Conservation (phyloP, 2,888 invertebrate genomes). For the Anorthoa munda region DNA sequence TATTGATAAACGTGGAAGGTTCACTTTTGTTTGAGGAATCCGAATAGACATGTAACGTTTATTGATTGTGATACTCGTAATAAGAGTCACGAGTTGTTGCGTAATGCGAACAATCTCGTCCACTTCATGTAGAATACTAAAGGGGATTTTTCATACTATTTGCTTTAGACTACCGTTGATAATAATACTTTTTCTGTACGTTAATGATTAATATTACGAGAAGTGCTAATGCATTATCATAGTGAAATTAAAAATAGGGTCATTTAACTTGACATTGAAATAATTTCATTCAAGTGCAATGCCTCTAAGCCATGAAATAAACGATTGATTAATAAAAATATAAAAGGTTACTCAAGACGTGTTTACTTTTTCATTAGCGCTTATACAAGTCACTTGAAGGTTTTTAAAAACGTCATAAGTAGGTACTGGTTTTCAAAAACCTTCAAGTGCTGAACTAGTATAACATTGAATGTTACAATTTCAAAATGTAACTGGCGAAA, state of each 20-base stretch:
- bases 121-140: slow-evolving; percentile 79
- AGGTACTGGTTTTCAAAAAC: too few relatives aligned
- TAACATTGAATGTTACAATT: slow-evolving; percentile 36
- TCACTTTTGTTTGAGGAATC: slow-evolving; percentile 68
- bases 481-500: background rate
- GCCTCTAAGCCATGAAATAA: slow-evolving; percentile 18
- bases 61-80: slow-evolving; percentile 78
- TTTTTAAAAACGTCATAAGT: slow-evolving; percentile 15
- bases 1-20: slow-evolving; percentile 70
- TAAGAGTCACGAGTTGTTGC: slow-evolving; percentile 90
- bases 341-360: background rate
- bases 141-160: slow-evolving; percentile 68
- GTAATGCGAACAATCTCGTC: slow-evolving; percentile 85
- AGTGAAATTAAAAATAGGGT: slow-evolving; percentile 1
- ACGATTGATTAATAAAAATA: slow-evolving; percentile 18
- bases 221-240: slow-evolving; percentile 21
- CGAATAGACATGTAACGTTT: slow-evolving; percentile 79
- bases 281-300: slow-evolving; percentile 36
- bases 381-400: slow-evolving; percentile 7
- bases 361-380: background rate
- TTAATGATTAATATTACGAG: slow-evolving; percentile 29
- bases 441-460: background rate
- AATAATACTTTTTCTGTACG: slow-evolving; percentile 8
- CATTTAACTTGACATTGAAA: slow-evolving; percentile 42
- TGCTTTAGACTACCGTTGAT: slow-evolving; percentile 31